These are phyloP conservation scores for Coilia nasus DNA, from an alignment of 2,797 vertebrate genomes.

Conservation along the genomic window DNA sequence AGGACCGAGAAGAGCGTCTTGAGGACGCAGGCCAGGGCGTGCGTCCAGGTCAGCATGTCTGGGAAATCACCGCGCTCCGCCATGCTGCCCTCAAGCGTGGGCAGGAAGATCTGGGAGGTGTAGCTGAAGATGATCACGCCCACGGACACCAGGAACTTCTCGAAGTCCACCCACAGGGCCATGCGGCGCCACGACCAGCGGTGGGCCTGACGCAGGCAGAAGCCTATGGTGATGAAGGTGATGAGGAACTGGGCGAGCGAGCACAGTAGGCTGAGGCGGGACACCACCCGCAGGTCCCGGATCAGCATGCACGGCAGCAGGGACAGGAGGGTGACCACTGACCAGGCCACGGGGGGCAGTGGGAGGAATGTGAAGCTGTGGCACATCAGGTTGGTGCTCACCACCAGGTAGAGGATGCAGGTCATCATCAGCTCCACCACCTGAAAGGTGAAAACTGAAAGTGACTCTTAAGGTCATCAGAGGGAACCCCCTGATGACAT, in stretches of 20 bases:
- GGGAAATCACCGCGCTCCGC: constrained; percentile 72
- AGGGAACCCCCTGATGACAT: no score
- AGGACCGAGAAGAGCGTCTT: constrained; percentile 80
- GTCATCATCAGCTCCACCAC: constrained; percentile 80
- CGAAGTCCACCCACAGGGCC: constrained; percentile 71
- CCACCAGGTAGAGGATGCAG: constrained; percentile 78
- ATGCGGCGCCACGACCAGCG: constrained; percentile 76
- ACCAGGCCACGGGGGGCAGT: constrained; percentile 72
- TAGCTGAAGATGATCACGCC: constrained; percentile 87
- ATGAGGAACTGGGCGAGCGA: constrained; percentile 81
- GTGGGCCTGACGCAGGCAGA: constrained; percentile 74
- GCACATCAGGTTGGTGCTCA: constrained; percentile 76
- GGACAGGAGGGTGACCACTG: constrained; percentile 70
- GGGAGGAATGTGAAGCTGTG: constrained; percentile 71
- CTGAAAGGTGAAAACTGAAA: constrained; percentile 41
- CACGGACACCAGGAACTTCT: constrained; percentile 78
- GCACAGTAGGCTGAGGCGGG: constrained; percentile 80
- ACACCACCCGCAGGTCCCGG: constrained; percentile 78
- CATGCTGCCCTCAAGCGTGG: constrained; percentile 80
- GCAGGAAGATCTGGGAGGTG: constrained; percentile 85
- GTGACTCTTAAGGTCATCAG: no score
- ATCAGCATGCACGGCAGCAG: constrained; percentile 79
- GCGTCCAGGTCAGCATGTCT: constrained; percentile 78
- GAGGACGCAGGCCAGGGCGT: constrained; percentile 76
- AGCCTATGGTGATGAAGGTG: constrained; percentile 76